These are phyloP conservation scores for Smithornis capensis DNA, from an alignment of 2,113 vertebrate genomes.

Conservation along the genomic window DNA sequence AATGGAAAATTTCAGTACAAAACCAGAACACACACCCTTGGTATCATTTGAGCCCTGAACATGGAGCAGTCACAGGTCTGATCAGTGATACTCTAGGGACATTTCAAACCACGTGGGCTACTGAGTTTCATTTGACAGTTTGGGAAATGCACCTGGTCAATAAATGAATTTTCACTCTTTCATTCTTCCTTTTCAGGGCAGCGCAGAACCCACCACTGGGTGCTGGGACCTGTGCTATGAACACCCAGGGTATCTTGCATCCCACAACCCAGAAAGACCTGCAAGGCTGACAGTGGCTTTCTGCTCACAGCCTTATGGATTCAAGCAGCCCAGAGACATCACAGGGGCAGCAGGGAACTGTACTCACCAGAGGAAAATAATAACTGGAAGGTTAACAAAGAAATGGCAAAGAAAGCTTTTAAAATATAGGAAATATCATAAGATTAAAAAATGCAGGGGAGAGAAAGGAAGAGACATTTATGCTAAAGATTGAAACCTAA, in stretches of 20 bases:
- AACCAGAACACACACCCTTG: background rate
- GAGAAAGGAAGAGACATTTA: background rate
- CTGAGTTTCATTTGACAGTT: fast-evolving
- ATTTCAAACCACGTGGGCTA: no score
- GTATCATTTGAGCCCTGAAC: background rate
- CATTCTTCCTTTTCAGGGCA: background rate
- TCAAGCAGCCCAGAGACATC: background rate
- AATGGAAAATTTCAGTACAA: background rate
- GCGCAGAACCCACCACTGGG: background rate
- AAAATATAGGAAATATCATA: background rate
- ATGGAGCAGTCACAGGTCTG: background rate
- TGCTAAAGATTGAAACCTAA: background rate
- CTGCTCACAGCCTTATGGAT: background rate
- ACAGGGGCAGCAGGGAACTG: background rate
- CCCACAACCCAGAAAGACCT: background rate
- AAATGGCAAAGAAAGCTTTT: background rate
- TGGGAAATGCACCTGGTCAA: background rate
- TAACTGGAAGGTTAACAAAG: background rate
- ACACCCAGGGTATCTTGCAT: fast-evolving
- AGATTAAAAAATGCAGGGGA: background rate
- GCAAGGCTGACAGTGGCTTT: background rate
- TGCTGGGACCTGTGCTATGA: background rate
- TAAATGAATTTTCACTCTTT: background rate
- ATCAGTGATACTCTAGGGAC: fast-evolving
- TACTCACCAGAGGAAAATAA: background rate